Base-by-base conservation (phyloP, 2,888 invertebrate genomes). In the Hartigia nigra region DNA sequence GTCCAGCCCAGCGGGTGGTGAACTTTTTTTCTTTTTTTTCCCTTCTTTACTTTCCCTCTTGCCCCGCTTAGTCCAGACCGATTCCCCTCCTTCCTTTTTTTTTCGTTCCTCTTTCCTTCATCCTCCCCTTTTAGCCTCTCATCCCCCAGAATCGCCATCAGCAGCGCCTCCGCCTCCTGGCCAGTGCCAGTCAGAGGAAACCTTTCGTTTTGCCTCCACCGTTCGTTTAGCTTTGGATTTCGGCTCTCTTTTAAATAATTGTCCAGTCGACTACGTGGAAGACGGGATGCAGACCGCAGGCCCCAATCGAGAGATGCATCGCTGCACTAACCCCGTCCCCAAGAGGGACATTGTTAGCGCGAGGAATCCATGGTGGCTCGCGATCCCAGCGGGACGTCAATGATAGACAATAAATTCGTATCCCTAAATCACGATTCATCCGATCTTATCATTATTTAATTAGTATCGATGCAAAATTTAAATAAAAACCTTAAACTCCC, bases 1-100 rank as follows among this genome's bases (percentile, higher is more conserved):
- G 86, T 88, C 86, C 85, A 82, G 79, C 90, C 85, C 90, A 91
- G 90, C 90, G 91, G 91, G 90, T 89, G 90, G 89, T 84, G 84
- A 85, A 85, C 82, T 80, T 83, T 83, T 84, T 82, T 83, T 75
- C 81, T 80, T 82, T 80, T 82, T 82, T 37, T 74, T 72, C 74
- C 77, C 31, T 83, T 77, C 80, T 81, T 81, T 79, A 81, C 77
- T 69, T 77, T 75, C 74, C n/a, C 75, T 81, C 78, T 79, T 76
- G 81, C 80, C 76, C 78, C 80, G 80, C 83, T 80, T 80, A 75
- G 77, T 69, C 77, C 70, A 74, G 77, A 76, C 78, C 81, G 82
- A 79, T 80, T 72, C 70, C 69, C 32, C 75, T 81, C 78, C 75
- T 70, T 82, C 80, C 82, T 79, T 83, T 82, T 79, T 83, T 82